phyloP scores from a whole-genome alignment of 2,113 vertebrate genomes.

The Atractosteus spatula region DNA sequence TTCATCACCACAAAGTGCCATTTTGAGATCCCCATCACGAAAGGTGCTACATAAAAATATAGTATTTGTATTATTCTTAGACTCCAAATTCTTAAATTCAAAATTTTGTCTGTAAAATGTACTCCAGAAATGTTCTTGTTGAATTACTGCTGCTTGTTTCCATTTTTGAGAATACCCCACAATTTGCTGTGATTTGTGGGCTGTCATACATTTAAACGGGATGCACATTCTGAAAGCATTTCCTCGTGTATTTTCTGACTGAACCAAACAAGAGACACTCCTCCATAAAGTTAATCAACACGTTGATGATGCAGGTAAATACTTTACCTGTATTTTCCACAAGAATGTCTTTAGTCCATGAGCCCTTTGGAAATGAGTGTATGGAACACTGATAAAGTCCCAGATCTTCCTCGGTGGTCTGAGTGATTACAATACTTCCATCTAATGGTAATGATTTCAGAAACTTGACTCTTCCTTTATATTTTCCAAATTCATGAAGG shows the following conservation, averaged over 20 bases:
- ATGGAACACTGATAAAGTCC: slow-evolving; percentile 69
- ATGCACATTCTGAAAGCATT: no score
- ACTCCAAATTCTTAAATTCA: no score
- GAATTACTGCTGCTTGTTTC: no score
- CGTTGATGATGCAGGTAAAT: not conserved
- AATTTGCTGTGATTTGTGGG: no score
- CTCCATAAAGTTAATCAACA: no score
- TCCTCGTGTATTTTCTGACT: no score
- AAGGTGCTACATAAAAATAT: not conserved
- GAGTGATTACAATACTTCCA: slow-evolving; percentile 64
- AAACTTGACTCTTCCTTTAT: slow-evolving; percentile 61
- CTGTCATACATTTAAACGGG: no score
- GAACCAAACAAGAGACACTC: no score
- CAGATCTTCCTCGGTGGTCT: slow-evolving; percentile 62
- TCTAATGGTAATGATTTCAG: slow-evolving; percentile 46
- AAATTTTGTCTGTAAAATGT: no score
- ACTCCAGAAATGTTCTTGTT: no score
- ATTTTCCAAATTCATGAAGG: slow-evolving; percentile 35
- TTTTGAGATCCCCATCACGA: not conserved
- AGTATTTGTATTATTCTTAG: no score
- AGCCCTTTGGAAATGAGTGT: slow-evolving; percentile 63
- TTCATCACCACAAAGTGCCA: no score
- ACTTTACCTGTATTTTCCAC: slow-evolving; percentile 61
- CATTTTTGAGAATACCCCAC: not conserved
- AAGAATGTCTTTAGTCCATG: slow-evolving; percentile 60